phyloP scores from a whole-genome alignment of 2,113 vertebrate species.

The Addax nasomaculatus region DNA sequence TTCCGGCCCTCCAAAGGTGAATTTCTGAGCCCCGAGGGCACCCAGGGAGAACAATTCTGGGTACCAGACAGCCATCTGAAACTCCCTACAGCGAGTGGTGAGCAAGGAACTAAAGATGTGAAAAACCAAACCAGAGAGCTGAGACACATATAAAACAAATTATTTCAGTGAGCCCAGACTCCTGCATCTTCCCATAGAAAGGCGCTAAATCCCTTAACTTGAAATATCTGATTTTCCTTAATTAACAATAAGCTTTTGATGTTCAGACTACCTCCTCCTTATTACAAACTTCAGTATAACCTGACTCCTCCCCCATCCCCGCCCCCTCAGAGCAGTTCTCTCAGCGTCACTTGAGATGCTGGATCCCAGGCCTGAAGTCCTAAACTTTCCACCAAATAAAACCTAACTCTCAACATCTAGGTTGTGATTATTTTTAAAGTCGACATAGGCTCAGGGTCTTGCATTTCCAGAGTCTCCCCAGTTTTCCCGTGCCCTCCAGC shows the following conservation, averaged over 20 bases:
- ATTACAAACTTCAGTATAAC: background rate
- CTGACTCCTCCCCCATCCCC: background rate
- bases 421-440: background rate
- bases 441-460: accelerated
- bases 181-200: background rate
- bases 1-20: background rate
- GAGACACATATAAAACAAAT: background rate
- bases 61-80: background rate
- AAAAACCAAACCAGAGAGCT: background rate
- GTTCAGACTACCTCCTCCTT: background rate
- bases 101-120: background rate
- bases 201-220: background rate
- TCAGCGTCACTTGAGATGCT: background rate
- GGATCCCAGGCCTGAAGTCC: background rate
- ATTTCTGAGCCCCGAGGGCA: background rate
- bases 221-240: background rate
- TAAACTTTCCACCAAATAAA: background rate
- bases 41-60: background rate
- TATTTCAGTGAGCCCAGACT: background rate
- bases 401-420: background rate
- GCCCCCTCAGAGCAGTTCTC: background rate
- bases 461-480: accelerated
- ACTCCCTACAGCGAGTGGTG: background rate
- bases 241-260: background rate
- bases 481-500: background rate